Percentiles rank a stretch among this genome's conserved stretches.
Evolutionary conservation across 2,888 invertebrate genomes (phyloP).

Genomic region (Cotesia congregata): DNA sequence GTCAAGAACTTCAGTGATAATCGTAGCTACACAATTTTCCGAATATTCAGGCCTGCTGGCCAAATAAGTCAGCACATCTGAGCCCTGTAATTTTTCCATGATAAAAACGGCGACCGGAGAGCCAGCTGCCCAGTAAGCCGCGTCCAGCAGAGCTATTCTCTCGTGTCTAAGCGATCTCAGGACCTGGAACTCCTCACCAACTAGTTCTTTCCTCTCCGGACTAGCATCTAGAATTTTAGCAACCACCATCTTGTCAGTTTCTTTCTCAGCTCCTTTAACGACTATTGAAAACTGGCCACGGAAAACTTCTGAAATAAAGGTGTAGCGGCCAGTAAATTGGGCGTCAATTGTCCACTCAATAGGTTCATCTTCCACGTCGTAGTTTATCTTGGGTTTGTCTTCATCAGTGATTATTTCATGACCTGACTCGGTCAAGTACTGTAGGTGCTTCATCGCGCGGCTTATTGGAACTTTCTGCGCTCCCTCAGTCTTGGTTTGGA

Average conservation of each 20-base stretch:
- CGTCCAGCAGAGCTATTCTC: conserved; percentile 83
- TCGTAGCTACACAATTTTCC: conserved; percentile 91
- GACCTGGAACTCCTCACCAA: conserved; percentile 87
- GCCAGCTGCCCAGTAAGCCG: conserved; percentile 80
- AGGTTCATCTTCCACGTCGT: conserved; percentile 81
- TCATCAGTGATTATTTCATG: conserved; percentile 78
- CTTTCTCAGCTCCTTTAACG: conserved; percentile 84
- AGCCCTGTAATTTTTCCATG: conserved; percentile 89
- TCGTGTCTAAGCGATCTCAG: conserved; percentile 88
- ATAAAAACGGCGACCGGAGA: conserved; percentile 80
- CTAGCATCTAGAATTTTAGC: conserved; percentile 85
- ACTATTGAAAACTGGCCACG: conserved; percentile 91
- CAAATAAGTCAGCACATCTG: conserved; percentile 90
- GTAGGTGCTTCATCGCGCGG: conserved; percentile 86
- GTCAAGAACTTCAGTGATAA: conserved; percentile 89
- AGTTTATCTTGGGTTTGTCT: conserved; percentile 78
- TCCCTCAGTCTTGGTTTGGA: conserved; percentile 79
- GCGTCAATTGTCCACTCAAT: conserved; percentile 80
- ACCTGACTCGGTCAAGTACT: conserved; percentile 88
- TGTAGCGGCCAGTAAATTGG: conserved; percentile 82
- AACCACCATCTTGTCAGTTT: conserved; percentile 82
- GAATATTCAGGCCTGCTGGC: conserved; percentile 91
- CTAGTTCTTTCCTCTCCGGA: conserved; percentile 74
- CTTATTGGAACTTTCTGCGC: conserved; percentile 83
- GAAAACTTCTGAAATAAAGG: conserved; percentile 87